These are phyloP conservation scores for Cariama cristata DNA, from an alignment of 2,113 vertebrate species.

Conservation along the genomic window DNA sequence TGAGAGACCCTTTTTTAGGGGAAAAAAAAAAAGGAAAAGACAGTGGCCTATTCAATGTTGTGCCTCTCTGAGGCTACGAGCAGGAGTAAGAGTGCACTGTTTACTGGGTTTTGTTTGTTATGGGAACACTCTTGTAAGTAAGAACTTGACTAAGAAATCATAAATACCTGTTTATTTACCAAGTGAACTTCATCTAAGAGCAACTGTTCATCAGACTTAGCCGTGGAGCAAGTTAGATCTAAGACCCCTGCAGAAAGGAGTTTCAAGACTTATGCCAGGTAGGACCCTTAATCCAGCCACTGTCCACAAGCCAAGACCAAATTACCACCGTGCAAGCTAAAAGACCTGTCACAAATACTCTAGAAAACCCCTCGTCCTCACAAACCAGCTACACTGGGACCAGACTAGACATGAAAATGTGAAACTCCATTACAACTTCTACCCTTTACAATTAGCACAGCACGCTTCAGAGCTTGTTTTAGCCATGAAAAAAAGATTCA, in stretches of 20 bases:
- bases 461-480: background rate
- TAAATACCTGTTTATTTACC: background rate
- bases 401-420: background rate
- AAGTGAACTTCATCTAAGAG: background rate
- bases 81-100: background rate
- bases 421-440: background rate
- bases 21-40: background rate
- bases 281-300: background rate
- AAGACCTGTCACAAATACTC: background rate
- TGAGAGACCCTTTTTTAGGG: background rate
- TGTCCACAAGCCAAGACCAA: background rate
- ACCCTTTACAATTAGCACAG: background rate
- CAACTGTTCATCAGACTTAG: background rate
- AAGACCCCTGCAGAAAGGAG: background rate
- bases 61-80: background rate
- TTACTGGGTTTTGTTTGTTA: background rate
- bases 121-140: background rate
- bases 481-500: background rate
- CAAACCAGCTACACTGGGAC: background rate
- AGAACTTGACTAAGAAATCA: background rate
- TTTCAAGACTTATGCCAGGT: background rate
- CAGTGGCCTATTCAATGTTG: background rate
- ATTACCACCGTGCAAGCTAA: accelerated
- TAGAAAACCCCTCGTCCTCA: background rate
- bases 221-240: background rate